These are phyloP conservation scores for Lutjanus erythropterus DNA, from an alignment of 2,113 vertebrate species.

Conservation along the genomic window DNA sequence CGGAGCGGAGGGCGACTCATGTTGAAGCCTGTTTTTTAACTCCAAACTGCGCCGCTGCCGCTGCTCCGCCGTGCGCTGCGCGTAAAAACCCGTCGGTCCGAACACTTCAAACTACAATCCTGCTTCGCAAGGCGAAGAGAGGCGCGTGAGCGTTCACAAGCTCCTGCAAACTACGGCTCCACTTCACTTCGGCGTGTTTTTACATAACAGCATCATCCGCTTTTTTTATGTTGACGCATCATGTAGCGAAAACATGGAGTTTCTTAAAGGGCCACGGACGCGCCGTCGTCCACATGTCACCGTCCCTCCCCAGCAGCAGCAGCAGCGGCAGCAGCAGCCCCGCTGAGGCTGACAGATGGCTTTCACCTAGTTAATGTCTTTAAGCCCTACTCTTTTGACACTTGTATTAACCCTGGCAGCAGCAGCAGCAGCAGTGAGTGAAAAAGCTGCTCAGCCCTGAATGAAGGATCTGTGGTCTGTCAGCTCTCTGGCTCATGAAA, in stretches of 20 bases:
- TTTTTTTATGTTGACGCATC: conserved; percentile 88
- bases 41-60: conserved; percentile 64
- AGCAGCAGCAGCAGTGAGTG: neutral
- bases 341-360: conserved; percentile 68
- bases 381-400: conserved; percentile 51
- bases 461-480: conserved; percentile 28
- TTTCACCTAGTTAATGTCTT: conserved; percentile 49
- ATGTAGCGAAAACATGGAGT: conserved; percentile 88
- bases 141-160: neutral
- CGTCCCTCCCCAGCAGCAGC: conserved; percentile 41
- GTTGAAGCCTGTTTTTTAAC: conserved; percentile 51
- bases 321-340: too few species aligned
- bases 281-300: conserved; percentile 69
- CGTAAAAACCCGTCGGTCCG: conserved; percentile 6
- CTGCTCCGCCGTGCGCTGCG: too few species aligned
- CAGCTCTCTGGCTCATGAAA: conserved; percentile 10
- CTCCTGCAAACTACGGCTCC: conserved; percentile 71
- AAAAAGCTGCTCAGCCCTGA: neutral
- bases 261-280: conserved; percentile 88
- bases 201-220: conserved; percentile 88
- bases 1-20: conserved; percentile 69
- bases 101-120: neutral
- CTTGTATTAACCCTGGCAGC: conserved; percentile 40
- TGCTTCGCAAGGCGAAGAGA: neutral
- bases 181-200: conserved; percentile 83